These are phyloP conservation scores for Drosophila siamana DNA, from an alignment of 2,888 invertebrate species.

Conservation along the genomic window DNA sequence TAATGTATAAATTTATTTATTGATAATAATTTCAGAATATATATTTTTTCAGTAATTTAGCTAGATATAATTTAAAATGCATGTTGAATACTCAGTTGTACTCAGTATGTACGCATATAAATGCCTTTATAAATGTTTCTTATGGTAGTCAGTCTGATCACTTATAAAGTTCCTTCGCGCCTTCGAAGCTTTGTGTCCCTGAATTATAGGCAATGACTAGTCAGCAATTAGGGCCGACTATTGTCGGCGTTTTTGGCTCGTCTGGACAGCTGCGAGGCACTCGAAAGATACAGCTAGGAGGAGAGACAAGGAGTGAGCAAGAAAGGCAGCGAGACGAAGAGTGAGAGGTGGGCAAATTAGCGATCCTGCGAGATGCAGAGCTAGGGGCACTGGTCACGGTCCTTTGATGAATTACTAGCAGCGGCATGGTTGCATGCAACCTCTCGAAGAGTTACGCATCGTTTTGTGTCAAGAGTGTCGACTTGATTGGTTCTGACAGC, in stretches of 20 bases:
- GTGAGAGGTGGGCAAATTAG: constrained; percentile 58
- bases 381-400: constrained; percentile 66
- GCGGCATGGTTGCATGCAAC: constrained; percentile 29
- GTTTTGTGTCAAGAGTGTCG: constrained; percentile 79
- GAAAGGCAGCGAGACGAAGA: constrained; percentile 7
- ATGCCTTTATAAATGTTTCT: no score
- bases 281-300: constrained; percentile 40
- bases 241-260: constrained; percentile 55
- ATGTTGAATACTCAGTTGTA: no score
- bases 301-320: neutral
- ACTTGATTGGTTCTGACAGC: constrained; percentile 82
- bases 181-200: constrained; percentile 11
- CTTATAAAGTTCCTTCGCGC: neutral
- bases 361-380: constrained; percentile 44
- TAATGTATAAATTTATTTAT: no score
- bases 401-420: constrained; percentile 67
- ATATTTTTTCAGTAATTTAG: no score
- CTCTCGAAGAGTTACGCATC: constrained; percentile 80
- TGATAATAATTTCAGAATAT: no score
- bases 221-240: constrained; percentile 72
- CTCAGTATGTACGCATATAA: no score
- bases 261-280: constrained; percentile 58
- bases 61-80: no score
- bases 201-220: constrained; percentile 63
- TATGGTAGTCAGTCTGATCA: neutral